phyloP scores from a whole-genome alignment of 2,888 invertebrate species.

The Phymatocera aterrima region DNA sequence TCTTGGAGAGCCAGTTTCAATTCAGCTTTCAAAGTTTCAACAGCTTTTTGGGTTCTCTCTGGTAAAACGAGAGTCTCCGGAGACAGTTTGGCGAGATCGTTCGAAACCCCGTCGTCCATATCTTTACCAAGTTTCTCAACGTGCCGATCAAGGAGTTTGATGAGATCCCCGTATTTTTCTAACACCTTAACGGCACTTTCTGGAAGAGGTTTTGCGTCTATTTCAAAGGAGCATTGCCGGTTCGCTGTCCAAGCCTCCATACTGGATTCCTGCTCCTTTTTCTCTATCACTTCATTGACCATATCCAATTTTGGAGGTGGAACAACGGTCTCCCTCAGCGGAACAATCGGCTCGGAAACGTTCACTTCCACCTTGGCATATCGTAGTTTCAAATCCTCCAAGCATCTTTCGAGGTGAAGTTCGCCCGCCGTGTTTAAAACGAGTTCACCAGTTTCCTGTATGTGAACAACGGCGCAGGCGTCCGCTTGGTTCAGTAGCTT shows the following conservation, averaged over 20 bases:
- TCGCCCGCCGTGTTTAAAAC: constrained; percentile 97
- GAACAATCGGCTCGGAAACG: constrained; percentile 96
- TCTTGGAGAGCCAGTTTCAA: constrained; percentile 80
- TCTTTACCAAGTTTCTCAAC: constrained; percentile 68
- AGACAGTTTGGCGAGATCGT: constrained; percentile 52
- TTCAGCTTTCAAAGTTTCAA: constrained; percentile 76
- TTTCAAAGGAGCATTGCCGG: constrained; percentile 82
- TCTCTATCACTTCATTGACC: constrained; percentile 90
- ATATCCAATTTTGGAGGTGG: constrained; percentile 87
- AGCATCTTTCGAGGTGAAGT: constrained; percentile 96
- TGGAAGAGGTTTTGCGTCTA: constrained; percentile 88
- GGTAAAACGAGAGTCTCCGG: constrained; percentile 63
- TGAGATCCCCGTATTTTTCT: constrained; percentile 82
- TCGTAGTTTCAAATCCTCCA: constrained; percentile 90
- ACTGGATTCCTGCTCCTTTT: constrained; percentile 76
- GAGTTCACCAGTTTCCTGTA: constrained; percentile 97
- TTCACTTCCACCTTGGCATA: constrained; percentile 92
- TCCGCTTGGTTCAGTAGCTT: constrained; percentile 95
- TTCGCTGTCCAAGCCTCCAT: constrained; percentile 80
- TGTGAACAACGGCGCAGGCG: constrained; percentile 91
- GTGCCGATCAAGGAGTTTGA: constrained; percentile 80
- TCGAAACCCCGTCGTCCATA: constrained; percentile 47
- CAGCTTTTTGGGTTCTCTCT: constrained; percentile 64
- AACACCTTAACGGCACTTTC: constrained; percentile 82
- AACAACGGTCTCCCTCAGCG: constrained; percentile 95